Evolutionary conservation across 2,113 vertebrate genomes (phyloP), one percentile per base, ranked within the genome.

Genomic region (Actinemys pallida): DNA sequence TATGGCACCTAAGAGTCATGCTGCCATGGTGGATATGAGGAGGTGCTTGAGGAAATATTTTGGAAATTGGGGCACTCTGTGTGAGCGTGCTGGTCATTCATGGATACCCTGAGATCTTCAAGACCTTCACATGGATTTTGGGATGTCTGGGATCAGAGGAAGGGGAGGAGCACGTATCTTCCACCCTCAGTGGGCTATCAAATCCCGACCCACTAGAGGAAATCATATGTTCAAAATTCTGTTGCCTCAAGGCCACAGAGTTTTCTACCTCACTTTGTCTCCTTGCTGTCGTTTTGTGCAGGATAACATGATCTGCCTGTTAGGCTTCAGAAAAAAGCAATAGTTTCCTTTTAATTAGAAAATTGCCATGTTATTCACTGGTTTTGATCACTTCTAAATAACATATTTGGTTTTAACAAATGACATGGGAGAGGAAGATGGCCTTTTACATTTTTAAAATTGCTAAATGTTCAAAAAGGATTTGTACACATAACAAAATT

Each of bases 401-500:
- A 98, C 97, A 91, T 95, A 96, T 95, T 98, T 93, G 92, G 95
- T 95, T 97, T 96, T 96, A 93, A 95, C 96, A 97, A 98, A 97
- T 87, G 88, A 84, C 84, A 56, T 97, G 97, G 93, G 95, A 97
- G 92, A 96, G 94, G 96, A 93, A 96, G 96, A 97, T 95, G 95
- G 86, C 92, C 96, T 98, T 97, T 96, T 95, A 97, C 92, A 95
- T 97, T 97, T 96, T 93, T 92, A 90, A 98, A 98, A 97, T 95
- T 85, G 81, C 91, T 95, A 94, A 96, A 97, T 95, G 96, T 96
- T 97, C 95, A 93, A 52, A 98, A 98, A 97, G 96, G 97, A 97
- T 97, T 96, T 98, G 97, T 98, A 98, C 92, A 90, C 75, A 96
- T 98, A 97, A 97, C 96, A 96, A 98, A 98, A 98, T 97, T 97